Evolutionary conservation across 2,888 invertebrate genomes (phyloP), one percentile per base, ranked within the genome.

Genomic region (Drosophila acutilabella): DNA sequence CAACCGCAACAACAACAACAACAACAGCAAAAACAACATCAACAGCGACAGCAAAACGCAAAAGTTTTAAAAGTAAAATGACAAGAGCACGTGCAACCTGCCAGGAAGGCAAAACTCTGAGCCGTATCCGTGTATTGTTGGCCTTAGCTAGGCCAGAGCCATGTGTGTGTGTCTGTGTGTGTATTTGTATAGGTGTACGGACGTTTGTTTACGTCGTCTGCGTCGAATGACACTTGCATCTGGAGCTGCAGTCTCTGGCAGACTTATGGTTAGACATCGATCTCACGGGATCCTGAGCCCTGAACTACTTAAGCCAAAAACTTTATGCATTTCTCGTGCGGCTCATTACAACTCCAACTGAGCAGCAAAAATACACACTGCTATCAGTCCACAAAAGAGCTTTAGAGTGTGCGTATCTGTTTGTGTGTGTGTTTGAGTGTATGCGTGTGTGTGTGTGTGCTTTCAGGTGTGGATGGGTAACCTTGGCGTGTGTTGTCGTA

Each of bases 61-160:
- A 86, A 83, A 83, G 80, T 83, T 83, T 83, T 80, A 65, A 86
- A 88, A 88, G 83, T 88, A 88, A 88, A 88, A 88, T 88, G 83
- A 83, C 89, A 83, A 74, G 80, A 72, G 83, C 83, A 83, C 83
- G 83, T 83, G 83, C 80, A 61, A 88, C 68, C 76, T 79, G 76
- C 78, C 68, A 66, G 58, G 47, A 14, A 67, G 62, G 58, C 66
- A 56, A 44, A 44, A 58, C 20, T 23, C 14, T 33, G 44, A 30
- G 44, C 8, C 14, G 53, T 38, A 50, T 47, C 36, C 48, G 23
- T n/a, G 40, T 40, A 20, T 16, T 33, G 18, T 30, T 36, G 42
- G 51, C 44, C 51, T 13, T 13, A 61, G 40, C 23, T 23, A 45
- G 38, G 38, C 45, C 53, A 53, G 26, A 20, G 8, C 16, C 58